Conservation (phyloP, 2,113 vertebrate species). For the Saimiri boliviensis region DNA sequence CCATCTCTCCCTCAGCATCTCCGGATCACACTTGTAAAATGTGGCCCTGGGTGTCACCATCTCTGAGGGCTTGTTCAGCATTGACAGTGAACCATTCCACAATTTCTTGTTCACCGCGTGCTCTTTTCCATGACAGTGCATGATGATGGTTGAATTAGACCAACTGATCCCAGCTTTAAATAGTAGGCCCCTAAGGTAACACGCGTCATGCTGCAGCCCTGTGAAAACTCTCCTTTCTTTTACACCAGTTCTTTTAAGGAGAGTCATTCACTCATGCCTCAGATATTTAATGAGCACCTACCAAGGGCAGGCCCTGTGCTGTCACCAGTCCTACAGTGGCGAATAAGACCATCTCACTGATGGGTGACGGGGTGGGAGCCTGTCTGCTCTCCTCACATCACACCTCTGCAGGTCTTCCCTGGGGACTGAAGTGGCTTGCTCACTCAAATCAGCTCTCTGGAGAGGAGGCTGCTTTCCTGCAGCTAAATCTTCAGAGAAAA, state of each 20-base stretch:
- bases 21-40: neutral
- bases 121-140: neutral
- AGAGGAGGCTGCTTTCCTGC: neutral
- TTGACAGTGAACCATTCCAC: neutral
- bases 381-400: fast-evolving
- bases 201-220: neutral
- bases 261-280: neutral
- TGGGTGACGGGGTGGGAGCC: neutral
- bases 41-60: neutral
- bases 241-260: neutral
- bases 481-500: neutral
- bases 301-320: no score
- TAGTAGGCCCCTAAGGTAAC: neutral
- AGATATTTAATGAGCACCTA: neutral
- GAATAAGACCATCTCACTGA: neutral
- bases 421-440: neutral
- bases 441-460: neutral
- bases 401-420: neutral
- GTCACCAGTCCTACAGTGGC: fast-evolving
- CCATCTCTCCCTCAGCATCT: neutral
- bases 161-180: neutral
- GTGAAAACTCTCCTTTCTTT: neutral
- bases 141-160: neutral
- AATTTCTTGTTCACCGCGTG: neutral
- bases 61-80: neutral